Conservation (phyloP, 2,888 invertebrate species). For the Melinaea menophilus region DNA sequence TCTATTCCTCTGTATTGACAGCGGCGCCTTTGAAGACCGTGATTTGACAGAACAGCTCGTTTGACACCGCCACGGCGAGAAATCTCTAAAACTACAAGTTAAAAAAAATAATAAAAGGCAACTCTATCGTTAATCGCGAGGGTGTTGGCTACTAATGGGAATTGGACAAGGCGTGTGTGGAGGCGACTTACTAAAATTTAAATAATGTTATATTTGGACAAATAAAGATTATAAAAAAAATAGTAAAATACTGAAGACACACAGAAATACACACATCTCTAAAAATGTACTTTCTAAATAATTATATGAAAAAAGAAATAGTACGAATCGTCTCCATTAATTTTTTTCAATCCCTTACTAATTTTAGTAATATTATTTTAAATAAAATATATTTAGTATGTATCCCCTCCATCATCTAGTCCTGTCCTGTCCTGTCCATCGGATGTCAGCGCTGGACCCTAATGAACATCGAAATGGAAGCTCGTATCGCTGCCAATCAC, state of each 20-base stretch:
- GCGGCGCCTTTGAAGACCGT: conserved; percentile 67
- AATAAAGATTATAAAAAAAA: no score
- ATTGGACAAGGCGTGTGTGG: conserved; percentile 39
- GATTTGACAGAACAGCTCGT: conserved; percentile 67
- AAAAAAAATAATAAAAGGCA: conserved; percentile 64
- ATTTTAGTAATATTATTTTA: neutral
- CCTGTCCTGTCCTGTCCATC: conserved; percentile 41
- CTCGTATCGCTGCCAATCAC: conserved; percentile 74
- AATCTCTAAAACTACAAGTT: conserved; percentile 71
- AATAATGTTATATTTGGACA: no score
- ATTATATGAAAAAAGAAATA: no score
- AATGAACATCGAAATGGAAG: conserved; percentile 76
- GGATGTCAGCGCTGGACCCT: conserved; percentile 52
- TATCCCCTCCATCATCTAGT: conserved; percentile 26
- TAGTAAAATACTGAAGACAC: no score
- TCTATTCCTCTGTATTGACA: conserved; percentile 54
- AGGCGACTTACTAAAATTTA: conserved; percentile 19
- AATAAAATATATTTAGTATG: neutral
- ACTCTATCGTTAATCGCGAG: conserved; percentile 70
- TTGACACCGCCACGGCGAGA: conserved; percentile 66
- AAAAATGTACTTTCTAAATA: no score
- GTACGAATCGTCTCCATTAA: no score
- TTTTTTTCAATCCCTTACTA: neutral
- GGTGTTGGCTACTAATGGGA: conserved; percentile 72
- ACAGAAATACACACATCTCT: no score